These are phyloP conservation scores for Bombus turneri DNA, from an alignment of 1,140 invertebrate genomes.

Conservation along the genomic window DNA sequence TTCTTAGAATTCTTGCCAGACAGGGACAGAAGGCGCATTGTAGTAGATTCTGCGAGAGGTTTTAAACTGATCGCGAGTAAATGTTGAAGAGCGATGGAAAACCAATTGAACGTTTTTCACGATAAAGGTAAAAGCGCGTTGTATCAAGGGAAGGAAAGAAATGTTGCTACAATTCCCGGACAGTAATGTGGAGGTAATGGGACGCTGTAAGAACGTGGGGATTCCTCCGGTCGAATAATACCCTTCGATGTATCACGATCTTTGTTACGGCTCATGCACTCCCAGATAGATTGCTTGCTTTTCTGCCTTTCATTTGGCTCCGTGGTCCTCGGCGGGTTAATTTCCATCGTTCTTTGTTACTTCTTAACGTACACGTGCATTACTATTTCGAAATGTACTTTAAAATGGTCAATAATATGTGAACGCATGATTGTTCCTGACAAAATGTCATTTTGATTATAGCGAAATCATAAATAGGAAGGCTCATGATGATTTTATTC, in stretches of 20 bases:
- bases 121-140: conserved; percentile 67
- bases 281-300: conserved; percentile 7
- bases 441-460: not conserved
- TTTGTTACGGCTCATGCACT: conserved; percentile 16
- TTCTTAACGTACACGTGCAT: not conserved
- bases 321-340: not conserved
- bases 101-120: conserved; percentile 59
- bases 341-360: not conserved
- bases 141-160: conserved; percentile 39
- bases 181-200: conserved; percentile 51
- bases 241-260: conserved; percentile 26
- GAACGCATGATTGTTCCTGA: not conserved
- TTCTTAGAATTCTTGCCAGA: not conserved
- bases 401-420: too few species aligned
- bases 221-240: conserved; percentile 34
- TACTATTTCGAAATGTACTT: too few species aligned
- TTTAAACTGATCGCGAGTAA: conserved; percentile 46
- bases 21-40: not conserved
- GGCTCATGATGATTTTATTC: not conserved
- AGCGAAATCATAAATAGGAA: not conserved
- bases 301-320: not conserved
- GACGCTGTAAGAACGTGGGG: conserved; percentile 23
- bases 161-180: conserved; percentile 50
- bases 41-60: not conserved
- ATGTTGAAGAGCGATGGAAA: conserved; percentile 57